These are phyloP conservation scores for Taurulus bubalis DNA, from an alignment of 2,113 vertebrate species.

Conservation along the genomic window DNA sequence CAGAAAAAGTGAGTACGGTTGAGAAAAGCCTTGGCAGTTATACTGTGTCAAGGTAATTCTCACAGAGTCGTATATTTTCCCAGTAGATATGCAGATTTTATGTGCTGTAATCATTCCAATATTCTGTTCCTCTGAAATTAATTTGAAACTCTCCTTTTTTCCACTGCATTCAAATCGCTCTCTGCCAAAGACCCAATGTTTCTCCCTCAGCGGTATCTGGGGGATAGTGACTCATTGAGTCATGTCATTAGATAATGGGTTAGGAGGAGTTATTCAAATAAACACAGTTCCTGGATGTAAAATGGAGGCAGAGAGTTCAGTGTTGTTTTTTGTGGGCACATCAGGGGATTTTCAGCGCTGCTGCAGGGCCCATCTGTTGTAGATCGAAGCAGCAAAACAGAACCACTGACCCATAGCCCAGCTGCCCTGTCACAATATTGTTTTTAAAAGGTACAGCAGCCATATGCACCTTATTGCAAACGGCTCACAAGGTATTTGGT, in stretches of 20 bases:
- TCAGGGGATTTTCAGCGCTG: constrained; percentile 72
- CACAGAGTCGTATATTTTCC: constrained; percentile 29
- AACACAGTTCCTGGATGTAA: constrained; percentile 71
- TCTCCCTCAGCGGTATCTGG: constrained; percentile 60
- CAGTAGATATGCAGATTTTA: constrained; percentile 53
- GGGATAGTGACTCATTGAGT: constrained; percentile 75
- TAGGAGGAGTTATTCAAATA: constrained; percentile 74
- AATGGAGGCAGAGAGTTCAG: constrained; percentile 59
- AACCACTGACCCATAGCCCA: constrained; percentile 73
- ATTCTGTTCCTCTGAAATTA: constrained; percentile 53
- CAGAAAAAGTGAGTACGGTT: not conserved
- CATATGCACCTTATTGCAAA: constrained; percentile 62
- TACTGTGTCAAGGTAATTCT: constrained; percentile 56
- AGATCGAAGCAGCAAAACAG: constrained; percentile 66
- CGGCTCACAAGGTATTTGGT: constrained; percentile 42
- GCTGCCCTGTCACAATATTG: constrained; percentile 74
- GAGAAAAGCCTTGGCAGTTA: constrained; percentile 31
- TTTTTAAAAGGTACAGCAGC: constrained; percentile 71
- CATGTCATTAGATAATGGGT: constrained; percentile 77
- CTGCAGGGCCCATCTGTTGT: constrained; percentile 78
- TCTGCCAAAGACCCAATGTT: constrained; percentile 67
- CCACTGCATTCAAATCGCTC: constrained; percentile 22
- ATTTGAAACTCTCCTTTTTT: constrained; percentile 55
- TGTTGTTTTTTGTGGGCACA: constrained; percentile 62
- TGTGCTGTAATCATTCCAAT: constrained; percentile 58